phyloP scores from a whole-genome alignment of 2,888 invertebrate species.

The Xanthia icteritia region DNA sequence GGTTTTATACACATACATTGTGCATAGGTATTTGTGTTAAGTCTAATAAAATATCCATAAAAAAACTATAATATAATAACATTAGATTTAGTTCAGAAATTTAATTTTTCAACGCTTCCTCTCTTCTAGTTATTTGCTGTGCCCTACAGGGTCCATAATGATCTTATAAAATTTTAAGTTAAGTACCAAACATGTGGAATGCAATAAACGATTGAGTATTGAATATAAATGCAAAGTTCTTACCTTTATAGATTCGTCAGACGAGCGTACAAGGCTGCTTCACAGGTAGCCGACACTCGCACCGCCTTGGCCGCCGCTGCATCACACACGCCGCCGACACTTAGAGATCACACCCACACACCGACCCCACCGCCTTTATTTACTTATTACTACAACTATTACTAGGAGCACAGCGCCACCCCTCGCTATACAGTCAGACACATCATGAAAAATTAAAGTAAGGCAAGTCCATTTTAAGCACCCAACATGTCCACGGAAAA shows the following conservation, averaged over 20 bases:
- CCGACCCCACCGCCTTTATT: constrained; percentile 72
- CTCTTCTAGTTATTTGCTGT: no score
- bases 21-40: no score
- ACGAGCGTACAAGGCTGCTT: constrained; percentile 78
- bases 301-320: constrained; percentile 82
- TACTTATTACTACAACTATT: constrained; percentile 61
- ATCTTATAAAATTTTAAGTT: no score
- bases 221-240: constrained; percentile 54
- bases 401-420: constrained; percentile 69
- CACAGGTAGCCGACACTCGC: constrained; percentile 71
- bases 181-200: no score
- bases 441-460: constrained; percentile 72
- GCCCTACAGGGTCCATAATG: no score
- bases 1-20: no score
- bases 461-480: constrained; percentile 81
- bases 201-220: no score
- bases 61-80: no score
- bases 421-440: constrained; percentile 68
- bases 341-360: constrained; percentile 72
- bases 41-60: no score
- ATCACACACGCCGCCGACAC: constrained; percentile 80
- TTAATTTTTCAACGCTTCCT: no score
- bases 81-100: no score
- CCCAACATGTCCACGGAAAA: constrained; percentile 68
- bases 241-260: constrained; percentile 89